These are phyloP conservation scores for Cephus rjabovi DNA, from an alignment of 2,888 invertebrate species.

Conservation along the genomic window DNA sequence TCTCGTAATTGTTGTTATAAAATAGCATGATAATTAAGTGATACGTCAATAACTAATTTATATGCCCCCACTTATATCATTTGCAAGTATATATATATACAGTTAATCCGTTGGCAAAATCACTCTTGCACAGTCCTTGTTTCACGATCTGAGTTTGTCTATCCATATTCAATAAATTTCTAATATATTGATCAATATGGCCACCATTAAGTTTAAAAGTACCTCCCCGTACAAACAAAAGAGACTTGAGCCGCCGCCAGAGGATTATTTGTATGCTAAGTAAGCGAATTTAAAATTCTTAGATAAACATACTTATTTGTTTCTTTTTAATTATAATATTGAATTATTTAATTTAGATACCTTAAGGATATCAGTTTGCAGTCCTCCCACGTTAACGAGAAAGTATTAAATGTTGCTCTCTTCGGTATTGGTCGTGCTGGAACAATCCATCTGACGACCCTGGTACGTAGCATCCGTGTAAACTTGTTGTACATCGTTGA, in stretches of 20 bases:
- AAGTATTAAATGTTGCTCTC: constrained; percentile 68
- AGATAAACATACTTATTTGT: constrained; percentile 13
- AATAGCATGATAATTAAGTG: background rate
- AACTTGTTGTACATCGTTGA: constrained; percentile 72
- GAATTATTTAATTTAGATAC: constrained; percentile 40
- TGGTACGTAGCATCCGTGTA: constrained; percentile 68
- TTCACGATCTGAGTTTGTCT: background rate
- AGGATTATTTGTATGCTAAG: constrained; percentile 69
- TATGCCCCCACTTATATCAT: background rate
- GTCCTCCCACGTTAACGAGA: constrained; percentile 31
- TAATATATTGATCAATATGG: constrained; percentile 58
- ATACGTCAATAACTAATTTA: too few species aligned
- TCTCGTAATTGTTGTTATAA: background rate
- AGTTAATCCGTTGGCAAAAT: background rate
- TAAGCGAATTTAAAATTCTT: constrained; percentile 50
- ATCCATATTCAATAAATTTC: background rate
- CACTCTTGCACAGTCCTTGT: background rate
- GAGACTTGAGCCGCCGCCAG: constrained; percentile 58
- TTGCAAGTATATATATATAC: background rate
- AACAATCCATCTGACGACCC: constrained; percentile 70
- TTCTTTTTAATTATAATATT: background rate
- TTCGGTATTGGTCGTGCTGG: constrained; percentile 75
- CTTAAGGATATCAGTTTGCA: constrained; percentile 55
- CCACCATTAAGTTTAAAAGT: constrained; percentile 69
- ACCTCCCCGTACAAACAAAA: constrained; percentile 68